Evolutionary conservation across 1,140 invertebrate genomes (phyloP).

Genomic region (Eumaeus atala): DNA sequence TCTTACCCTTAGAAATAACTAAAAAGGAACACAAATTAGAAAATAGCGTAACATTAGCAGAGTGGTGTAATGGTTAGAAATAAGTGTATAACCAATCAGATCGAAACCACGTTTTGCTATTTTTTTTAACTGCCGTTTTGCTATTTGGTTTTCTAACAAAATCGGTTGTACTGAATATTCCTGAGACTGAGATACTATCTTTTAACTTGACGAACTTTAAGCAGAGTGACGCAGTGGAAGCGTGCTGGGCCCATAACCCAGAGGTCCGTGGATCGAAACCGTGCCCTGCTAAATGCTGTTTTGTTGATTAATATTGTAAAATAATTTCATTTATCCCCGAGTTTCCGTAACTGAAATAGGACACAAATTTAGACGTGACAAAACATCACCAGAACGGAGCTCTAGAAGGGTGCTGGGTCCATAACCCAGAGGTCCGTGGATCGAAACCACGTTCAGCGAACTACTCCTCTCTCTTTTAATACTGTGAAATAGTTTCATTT

Average conservation of each 20-base stretch:
- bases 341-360: neutral
- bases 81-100: constrained; percentile 53
- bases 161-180: neutral
- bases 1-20: too few species aligned
- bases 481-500: neutral
- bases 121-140: neutral
- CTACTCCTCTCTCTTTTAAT: too few species aligned
- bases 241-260: constrained; percentile 34
- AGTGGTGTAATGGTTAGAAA: constrained; percentile 50
- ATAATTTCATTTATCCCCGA: neutral
- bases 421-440: constrained; percentile 55
- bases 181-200: neutral
- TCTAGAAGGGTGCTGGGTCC: constrained; percentile 51
- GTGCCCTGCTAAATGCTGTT: constrained; percentile 38
- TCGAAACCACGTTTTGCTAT: constrained; percentile 54
- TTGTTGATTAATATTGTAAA: neutral
- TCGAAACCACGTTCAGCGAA: constrained; percentile 53
- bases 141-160: neutral
- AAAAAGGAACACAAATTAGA: too few species aligned
- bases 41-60: too few species aligned
- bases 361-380: neutral
- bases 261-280: constrained; percentile 55
- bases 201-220: too few species aligned
- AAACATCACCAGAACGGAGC: constrained; percentile 39
- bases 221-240: too few species aligned